These are phyloP conservation scores for Drosophila mauritiana DNA, from an alignment of 1,140 invertebrate species.

Conservation along the genomic window DNA sequence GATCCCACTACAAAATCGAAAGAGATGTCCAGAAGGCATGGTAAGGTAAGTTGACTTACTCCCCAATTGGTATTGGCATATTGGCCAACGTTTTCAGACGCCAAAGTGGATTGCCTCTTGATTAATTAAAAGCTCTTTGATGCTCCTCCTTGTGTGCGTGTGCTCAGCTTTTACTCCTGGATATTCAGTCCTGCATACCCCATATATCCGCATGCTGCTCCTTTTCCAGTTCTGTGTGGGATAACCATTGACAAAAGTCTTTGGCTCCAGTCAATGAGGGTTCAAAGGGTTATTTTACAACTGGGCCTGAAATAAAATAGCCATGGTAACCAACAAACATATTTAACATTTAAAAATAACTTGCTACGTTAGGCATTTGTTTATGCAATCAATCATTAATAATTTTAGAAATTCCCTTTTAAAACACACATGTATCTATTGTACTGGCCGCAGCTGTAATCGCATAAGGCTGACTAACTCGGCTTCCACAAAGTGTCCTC, in stretches of 20 bases:
- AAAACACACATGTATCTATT: background rate
- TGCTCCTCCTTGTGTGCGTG: conserved; percentile 14
- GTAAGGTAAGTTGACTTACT: conserved; percentile 33
- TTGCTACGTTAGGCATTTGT: background rate
- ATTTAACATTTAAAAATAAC: background rate
- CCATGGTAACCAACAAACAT: background rate
- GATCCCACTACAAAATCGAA: background rate
- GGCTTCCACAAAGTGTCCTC: conserved; percentile 47
- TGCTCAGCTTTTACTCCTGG: conserved; percentile 4
- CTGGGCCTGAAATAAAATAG: background rate
- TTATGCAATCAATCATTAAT: background rate
- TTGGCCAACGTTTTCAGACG: conserved; percentile 65
- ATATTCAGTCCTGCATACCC: background rate
- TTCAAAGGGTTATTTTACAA: background rate
- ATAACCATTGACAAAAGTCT: conserved; percentile 24
- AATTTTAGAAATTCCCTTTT: background rate
- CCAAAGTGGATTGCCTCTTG: conserved; percentile 73
- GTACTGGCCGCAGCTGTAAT: background rate
- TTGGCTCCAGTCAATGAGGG: conserved; percentile 19
- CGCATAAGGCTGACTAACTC: background rate
- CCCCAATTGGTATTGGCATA: conserved; percentile 63
- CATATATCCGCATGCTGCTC: background rate
- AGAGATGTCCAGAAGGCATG: background rate
- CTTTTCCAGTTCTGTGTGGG: background rate
- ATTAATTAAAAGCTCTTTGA: conserved; percentile 76